Evolutionary conservation across 2,113 vertebrate species (phyloP).

Genomic region (Aldabrachelys gigantea): DNA sequence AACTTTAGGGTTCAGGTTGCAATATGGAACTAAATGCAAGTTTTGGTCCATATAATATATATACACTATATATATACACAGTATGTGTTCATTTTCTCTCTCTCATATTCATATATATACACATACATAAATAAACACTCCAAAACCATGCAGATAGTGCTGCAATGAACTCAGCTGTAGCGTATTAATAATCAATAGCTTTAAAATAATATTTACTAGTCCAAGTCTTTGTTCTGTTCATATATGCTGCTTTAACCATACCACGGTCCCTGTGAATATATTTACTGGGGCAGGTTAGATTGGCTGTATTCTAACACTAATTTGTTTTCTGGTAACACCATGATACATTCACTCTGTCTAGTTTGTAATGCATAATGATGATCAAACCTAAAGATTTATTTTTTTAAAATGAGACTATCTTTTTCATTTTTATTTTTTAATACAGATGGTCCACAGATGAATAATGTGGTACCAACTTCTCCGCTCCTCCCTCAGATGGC

Average conservation of each 20-base stretch:
- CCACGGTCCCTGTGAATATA: neutral
- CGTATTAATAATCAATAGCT: neutral
- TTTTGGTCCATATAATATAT: neutral
- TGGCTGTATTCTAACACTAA: neutral
- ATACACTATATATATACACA: neutral
- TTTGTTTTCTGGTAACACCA: neutral
- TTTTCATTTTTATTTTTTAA: slow-evolving; percentile 16
- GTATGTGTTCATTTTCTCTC: too few species aligned
- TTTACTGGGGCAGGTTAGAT: neutral
- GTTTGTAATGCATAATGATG: neutral
- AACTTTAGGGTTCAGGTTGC: neutral
- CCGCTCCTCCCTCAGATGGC: slow-evolving; percentile 88
- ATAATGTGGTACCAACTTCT: slow-evolving; percentile 86
- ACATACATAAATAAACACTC: too few species aligned
- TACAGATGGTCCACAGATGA: slow-evolving; percentile 92
- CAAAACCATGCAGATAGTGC: neutral
- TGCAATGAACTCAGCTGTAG: neutral
- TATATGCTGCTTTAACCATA: neutral
- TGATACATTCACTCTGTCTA: neutral
- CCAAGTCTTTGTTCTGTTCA: neutral
- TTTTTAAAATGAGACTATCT: neutral
- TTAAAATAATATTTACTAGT: slow-evolving; percentile 9
- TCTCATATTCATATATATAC: too few species aligned
- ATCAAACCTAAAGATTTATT: neutral
- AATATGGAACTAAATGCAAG: neutral